Percentiles rank a stretch among this genome's conserved stretches.
phyloP scores from a whole-genome alignment of 2,113 vertebrate genomes.

The Pterocles gutturalis region DNA sequence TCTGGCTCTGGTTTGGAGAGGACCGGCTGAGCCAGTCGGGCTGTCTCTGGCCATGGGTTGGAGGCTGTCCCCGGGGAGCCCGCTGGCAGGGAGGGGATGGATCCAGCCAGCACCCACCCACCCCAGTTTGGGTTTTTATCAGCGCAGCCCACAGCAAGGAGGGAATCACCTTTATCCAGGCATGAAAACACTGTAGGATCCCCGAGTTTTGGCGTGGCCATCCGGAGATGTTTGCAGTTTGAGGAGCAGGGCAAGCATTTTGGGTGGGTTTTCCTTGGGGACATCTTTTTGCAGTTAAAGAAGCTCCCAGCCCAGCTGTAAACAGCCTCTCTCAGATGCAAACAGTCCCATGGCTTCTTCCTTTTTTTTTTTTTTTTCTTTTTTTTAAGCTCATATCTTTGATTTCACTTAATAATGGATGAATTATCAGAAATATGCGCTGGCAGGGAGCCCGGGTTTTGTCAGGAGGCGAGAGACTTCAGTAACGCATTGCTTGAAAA shows the following conservation, averaged over 20 bases:
- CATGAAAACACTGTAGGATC: background rate
- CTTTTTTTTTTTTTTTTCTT: too few species aligned
- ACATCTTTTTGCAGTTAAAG: background rate
- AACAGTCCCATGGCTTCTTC: background rate
- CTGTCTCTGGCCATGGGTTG: slow-evolving; percentile 38
- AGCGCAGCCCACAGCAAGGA: background rate
- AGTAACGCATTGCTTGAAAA: background rate
- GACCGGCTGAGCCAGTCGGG: slow-evolving; percentile 44
- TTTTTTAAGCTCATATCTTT: background rate
- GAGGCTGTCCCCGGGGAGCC: slow-evolving; percentile 9
- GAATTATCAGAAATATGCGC: slow-evolving; percentile 56
- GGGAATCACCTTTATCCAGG: background rate
- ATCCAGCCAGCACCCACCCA: slow-evolving; percentile 41
- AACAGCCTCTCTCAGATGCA: background rate
- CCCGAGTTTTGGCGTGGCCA: background rate
- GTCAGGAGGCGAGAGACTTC: slow-evolving; percentile 12
- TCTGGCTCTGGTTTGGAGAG: slow-evolving; percentile 63
- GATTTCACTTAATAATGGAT: slow-evolving; percentile 60
- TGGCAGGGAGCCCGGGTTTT: slow-evolving; percentile 43
- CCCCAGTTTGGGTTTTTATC: background rate
- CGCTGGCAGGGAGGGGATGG: background rate
- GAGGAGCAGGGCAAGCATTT: background rate
- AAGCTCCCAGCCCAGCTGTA: background rate
- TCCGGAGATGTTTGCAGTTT: background rate
- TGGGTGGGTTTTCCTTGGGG: background rate